Base-by-base conservation (phyloP, 1,140 invertebrate genomes). In the Oryzaephilus surinamensis region DNA sequence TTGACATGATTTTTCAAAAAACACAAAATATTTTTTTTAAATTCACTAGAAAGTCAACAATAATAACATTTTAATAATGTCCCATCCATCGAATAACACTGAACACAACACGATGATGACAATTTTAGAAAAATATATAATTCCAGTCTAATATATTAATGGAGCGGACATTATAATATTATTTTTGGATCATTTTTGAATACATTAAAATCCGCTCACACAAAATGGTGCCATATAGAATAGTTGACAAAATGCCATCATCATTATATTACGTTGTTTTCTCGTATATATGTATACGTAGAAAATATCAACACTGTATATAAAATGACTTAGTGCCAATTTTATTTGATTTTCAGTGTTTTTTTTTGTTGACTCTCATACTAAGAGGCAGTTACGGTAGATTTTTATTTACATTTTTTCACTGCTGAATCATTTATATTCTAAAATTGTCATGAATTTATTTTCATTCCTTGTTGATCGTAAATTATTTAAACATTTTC, bases 191-290 rank as follows among this genome's bases (percentile, higher is more conserved):
- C 8, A 12, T 13, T 5, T 12, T 12, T 26, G 6, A 8, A 30
- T 16, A 17, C 35, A 29, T n/a, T n/a, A n/a, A 21, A 31, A 18
- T 12, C 28, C 42, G 40, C 34, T 20, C 23, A 17, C 32, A 17
- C 29, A 13, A 31, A 10, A 21, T 38, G 19, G 42, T 39, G 28
- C 30, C 7, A 33, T n/a, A 15, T n/a, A 10, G 45, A 48, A 49
- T 53, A 53, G 38, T 53, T 53, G 48, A 53, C 48, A 53, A 49
- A 42, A 33, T 53, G 51, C 51, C 48, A 52, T 44, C 8, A 35
- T 38, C 14, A 24, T 24, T 24, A n/a, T n/a, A n/a, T n/a, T n/a
- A n/a, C n/a, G n/a, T n/a, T n/a, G n/a, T n/a, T n/a, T n/a, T n/a
- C n/a, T n/a, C n/a, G n/a, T n/a, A n/a, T n/a, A n/a, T n/a, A n/a